Evolutionary conservation across 64 coral and sea anemone genomes (phyloP), one percentile per base, ranked within the genome.

Genomic region (Actinia tenebrosa): DNA sequence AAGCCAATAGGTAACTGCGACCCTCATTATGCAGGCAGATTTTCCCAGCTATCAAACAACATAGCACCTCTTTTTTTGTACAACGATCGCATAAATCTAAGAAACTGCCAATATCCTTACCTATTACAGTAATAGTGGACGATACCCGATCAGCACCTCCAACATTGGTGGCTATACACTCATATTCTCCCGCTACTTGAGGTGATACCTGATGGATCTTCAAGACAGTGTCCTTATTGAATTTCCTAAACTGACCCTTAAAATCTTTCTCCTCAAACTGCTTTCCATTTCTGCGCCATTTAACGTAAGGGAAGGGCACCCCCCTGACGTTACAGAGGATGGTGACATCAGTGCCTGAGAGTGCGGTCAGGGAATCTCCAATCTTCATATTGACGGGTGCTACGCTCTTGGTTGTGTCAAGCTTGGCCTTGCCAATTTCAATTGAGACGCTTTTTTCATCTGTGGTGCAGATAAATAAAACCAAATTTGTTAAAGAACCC

Each of bases 121-220:
- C 94, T 72, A 96, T 58, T 84, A 96, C 83, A 17, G 60, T 53
- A 18, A 93, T 79, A 62, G 22, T 55, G 56, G 91, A 93, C 4
- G 88, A 88, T 15, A 68, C 83, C 63, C 94, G 80, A 69, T 96
- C 94, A 3, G 88, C 80, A 56, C 91, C 94, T 23, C 91, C 94
- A 13, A 89, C 53, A 87, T 96, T 96, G 1, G 42, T 82, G 23
- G 91, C 94, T 10, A 93, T 69, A 43, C 94, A 96, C 26, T 96
- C 88, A 56, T 90, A 88, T n/a, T 87, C 85, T 4, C 94, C 94
- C n/a, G 84, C 64, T 71, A 86, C 89, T 27, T 88, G 81, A 52
- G 75, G 18, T 15, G 68, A 80, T 56, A 96, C 30, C 63, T 79
- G 85, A 0, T 83, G 3, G 56, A 93, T 88, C 19, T 37, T 84